These are phyloP conservation scores for Eolophus roseicapilla DNA, from an alignment of 2,113 vertebrate genomes.

Conservation along the genomic window DNA sequence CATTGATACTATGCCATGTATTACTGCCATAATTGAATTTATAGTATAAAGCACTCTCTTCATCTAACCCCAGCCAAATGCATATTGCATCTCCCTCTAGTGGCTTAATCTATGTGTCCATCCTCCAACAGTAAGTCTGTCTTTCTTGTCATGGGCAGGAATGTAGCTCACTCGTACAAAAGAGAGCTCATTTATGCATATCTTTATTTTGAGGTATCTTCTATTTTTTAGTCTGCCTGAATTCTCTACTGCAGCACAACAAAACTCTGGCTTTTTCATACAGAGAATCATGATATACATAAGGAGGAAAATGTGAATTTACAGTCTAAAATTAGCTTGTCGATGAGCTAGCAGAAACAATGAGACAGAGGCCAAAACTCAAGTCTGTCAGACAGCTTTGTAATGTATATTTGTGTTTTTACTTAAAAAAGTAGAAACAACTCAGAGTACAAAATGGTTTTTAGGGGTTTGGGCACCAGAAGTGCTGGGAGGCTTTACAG, in stretches of 20 bases:
- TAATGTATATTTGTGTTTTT: background rate
- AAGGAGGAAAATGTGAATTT: background rate
- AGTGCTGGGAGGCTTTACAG: background rate
- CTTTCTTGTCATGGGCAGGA: background rate
- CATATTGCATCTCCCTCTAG: constrained; percentile 57
- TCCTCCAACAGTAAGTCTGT: background rate
- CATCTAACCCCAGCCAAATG: background rate
- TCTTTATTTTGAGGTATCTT: background rate
- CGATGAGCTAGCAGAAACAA: background rate
- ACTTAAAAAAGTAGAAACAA: background rate
- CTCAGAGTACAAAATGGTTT: background rate
- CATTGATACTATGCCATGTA: background rate
- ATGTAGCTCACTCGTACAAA: background rate
- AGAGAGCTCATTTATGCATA: background rate
- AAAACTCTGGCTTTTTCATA: background rate
- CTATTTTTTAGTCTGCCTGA: background rate
- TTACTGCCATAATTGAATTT: background rate
- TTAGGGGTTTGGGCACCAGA: background rate
- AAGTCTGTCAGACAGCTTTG: background rate
- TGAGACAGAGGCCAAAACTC: background rate
- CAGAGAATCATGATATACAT: background rate
- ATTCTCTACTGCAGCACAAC: background rate
- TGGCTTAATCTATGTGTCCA: background rate
- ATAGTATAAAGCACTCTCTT: background rate
- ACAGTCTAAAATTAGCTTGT: background rate